Percentiles rank a stretch among this genome's conserved stretches.
phyloP scores from a whole-genome alignment of 2,888 invertebrate genomes.

The Eupithecia exiguata region DNA sequence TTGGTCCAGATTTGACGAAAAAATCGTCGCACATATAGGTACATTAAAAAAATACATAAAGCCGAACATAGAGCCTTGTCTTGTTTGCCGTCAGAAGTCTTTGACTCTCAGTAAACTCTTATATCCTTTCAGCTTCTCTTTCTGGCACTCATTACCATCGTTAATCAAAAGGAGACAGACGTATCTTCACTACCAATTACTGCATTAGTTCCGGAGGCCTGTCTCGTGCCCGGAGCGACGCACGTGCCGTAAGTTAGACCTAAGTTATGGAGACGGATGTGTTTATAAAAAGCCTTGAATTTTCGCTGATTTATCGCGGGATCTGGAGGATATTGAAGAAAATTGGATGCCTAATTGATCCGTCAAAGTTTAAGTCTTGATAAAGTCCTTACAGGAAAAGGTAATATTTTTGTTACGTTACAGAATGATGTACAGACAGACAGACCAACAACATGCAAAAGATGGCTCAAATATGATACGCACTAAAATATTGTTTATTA shows the following conservation, averaged over 20 bases:
- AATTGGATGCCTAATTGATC: neutral
- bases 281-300: conserved; percentile 25
- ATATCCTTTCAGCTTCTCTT: neutral
- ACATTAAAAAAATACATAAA: no score
- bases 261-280: conserved; percentile 38
- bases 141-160: neutral
- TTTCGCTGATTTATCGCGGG: conserved; percentile 16
- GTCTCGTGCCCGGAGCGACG: conserved; percentile 27
- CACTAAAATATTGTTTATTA: no score
- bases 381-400: neutral
- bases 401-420: neutral
- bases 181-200: conserved; percentile 11
- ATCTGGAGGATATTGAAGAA: neutral
- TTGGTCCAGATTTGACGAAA: no score
- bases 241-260: conserved; percentile 19
- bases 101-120: neutral
- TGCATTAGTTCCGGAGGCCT: conserved; percentile 24
- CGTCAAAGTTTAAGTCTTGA: neutral
- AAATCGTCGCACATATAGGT: no score
- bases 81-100: neutral
- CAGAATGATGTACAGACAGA: neutral
- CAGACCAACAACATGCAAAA: no score
- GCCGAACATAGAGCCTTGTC: no score
- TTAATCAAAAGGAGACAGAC: neutral
- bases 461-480: no score